Conservation (phyloP, 2,797 vertebrate genomes). For the Siniperca undulata region DNA sequence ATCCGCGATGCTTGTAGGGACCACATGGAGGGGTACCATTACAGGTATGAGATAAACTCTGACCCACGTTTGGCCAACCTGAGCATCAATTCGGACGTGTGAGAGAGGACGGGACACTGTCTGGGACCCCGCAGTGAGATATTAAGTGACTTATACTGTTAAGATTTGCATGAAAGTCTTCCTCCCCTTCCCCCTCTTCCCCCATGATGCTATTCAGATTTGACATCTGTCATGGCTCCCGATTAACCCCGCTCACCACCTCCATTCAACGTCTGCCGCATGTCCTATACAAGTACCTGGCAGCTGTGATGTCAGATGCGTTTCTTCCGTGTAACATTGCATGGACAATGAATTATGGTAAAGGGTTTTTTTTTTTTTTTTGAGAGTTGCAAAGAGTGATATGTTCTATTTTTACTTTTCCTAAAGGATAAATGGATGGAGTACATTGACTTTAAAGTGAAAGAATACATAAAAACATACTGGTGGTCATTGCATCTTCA, state of each 20-base stretch:
- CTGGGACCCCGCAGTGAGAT: conserved; percentile 48
- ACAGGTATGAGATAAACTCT: conserved; percentile 97
- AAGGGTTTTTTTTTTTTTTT: conserved; percentile 47
- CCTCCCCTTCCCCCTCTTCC: conserved; percentile 58
- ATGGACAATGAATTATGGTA: conserved; percentile 76
- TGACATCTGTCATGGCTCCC: conserved; percentile 48
- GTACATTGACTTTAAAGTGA: conserved; percentile 52
- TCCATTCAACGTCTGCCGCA: conserved; percentile 67
- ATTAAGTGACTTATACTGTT: conserved; percentile 58
- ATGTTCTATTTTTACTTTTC: conserved; percentile 64
- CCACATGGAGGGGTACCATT: conserved; percentile 99
- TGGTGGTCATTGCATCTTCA: conserved; percentile 57
- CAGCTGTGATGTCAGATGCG: conserved; percentile 73
- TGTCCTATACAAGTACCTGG: conserved; percentile 66
- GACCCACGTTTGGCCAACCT: conserved; percentile 95
- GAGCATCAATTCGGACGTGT: conserved; percentile 96
- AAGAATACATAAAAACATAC: conserved; percentile 23
- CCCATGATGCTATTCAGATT: conserved; percentile 50
- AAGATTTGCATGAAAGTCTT: conserved; percentile 91
- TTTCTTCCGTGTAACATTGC: conserved; percentile 76
- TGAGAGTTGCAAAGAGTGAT: conserved; percentile 39
- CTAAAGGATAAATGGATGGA: conserved; percentile 52
- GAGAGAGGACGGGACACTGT: conserved; percentile 67
- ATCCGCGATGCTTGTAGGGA: conserved; percentile 98
- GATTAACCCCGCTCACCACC: conserved; percentile 41